A percentile compares a stretch with the other conserved stretches of the same genome.
phyloP scores from a whole-genome alignment of 2,888 invertebrate species.

The Microctonus aethiopoides region DNA sequence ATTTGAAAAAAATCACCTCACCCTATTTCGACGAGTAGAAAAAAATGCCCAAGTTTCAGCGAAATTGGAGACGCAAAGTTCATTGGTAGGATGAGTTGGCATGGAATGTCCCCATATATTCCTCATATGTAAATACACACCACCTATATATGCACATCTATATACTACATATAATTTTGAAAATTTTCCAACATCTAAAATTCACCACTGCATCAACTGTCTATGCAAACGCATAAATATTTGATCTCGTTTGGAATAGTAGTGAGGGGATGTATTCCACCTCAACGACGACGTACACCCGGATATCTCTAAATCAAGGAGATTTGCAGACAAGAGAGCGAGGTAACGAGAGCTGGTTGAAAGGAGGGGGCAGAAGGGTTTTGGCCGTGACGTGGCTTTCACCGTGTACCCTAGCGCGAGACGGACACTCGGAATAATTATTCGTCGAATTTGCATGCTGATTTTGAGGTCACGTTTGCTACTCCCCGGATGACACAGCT shows the following conservation, averaged over 20 bases:
- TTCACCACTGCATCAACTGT: background rate
- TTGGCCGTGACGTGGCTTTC: constrained; percentile 34
- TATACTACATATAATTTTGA: background rate
- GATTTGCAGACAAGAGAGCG: constrained; percentile 37
- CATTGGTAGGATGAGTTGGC: too few species aligned
- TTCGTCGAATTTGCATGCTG: constrained; percentile 62
- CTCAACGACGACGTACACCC: constrained; percentile 16
- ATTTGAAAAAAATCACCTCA: too few species aligned
- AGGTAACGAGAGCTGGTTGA: constrained; percentile 17
- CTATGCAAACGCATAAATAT: constrained; percentile 26
- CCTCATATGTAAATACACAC: background rate
- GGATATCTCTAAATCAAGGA: constrained; percentile 50
- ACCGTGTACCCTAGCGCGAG: constrained; percentile 40
- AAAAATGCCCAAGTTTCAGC: too few species aligned
- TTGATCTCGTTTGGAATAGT: constrained; percentile 22
- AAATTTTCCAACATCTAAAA: background rate
- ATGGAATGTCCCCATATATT: too few species aligned
- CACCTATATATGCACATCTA: background rate
- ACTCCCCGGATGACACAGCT: constrained; percentile 39
- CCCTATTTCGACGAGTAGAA: too few species aligned
- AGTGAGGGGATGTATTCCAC: constrained; percentile 3
- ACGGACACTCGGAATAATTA: constrained; percentile 62
- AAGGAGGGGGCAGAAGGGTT: constrained; percentile 26
- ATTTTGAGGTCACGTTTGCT: constrained; percentile 62
- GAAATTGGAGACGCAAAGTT: too few species aligned